These are phyloP conservation scores for Axis porcinus DNA, from an alignment of 2,113 vertebrate species.

Conservation along the genomic window DNA sequence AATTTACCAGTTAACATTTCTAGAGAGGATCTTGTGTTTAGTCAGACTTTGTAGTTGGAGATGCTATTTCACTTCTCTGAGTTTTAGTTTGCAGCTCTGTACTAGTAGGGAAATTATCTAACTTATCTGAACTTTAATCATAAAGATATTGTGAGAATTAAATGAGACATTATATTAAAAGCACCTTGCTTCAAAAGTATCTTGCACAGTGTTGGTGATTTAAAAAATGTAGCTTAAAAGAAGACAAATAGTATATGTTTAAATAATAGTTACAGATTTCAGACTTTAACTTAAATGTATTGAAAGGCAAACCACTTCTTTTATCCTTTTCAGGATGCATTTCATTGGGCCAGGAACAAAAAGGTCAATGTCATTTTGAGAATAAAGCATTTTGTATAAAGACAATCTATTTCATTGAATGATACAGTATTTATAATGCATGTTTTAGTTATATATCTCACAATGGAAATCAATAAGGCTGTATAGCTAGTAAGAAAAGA, in stretches of 20 bases:
- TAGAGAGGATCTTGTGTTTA: neutral
- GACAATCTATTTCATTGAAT: neutral
- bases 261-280: neutral
- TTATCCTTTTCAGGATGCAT: neutral
- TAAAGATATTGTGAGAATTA: neutral
- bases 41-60: neutral
- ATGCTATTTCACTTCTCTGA: neutral
- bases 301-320: neutral
- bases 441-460: neutral
- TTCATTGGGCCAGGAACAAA: neutral
- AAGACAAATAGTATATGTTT: neutral
- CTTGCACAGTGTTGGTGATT: neutral
- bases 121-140: neutral
- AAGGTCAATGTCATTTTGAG: constrained; percentile 16
- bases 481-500: neutral
- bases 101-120: neutral
- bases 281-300: neutral
- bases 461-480: neutral
- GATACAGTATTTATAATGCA: neutral
- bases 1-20: neutral
- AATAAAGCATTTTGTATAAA: constrained; percentile 7
- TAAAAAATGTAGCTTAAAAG: neutral
- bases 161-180: neutral
- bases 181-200: neutral
- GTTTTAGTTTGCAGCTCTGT: neutral